Conservation (phyloP, 2,888 invertebrate species). For the Panzeria rudis region DNA sequence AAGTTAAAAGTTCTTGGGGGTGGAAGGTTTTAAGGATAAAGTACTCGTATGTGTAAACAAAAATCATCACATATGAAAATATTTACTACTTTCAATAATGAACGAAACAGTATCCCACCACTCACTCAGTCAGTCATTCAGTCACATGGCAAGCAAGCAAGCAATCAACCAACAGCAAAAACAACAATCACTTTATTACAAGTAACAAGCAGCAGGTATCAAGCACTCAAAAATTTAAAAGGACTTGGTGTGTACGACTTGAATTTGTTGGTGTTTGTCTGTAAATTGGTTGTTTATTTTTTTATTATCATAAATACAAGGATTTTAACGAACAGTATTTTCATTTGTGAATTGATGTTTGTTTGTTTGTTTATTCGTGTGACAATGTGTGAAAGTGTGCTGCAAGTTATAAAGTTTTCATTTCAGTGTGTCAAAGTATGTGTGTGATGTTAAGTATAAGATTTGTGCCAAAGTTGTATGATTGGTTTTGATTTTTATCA, state of each 20-base stretch:
- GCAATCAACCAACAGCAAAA: background rate
- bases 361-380: conserved; percentile 26
- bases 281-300: conserved; percentile 39
- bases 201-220: conserved; percentile 57
- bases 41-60: conserved; percentile 42
- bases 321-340: conserved; percentile 40
- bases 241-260: conserved; percentile 15
- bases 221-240: conserved; percentile 42
- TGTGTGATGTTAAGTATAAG: background rate
- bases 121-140: background rate
- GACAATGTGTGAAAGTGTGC: conserved; percentile 1
- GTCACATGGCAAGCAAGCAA: conserved; percentile 5
- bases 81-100: conserved; percentile 41
- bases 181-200: conserved; percentile 43
- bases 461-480: conserved; percentile 1
- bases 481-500: conserved; percentile 42
- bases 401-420: conserved; percentile 40
- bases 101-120: background rate
- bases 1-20: conserved; percentile 21
- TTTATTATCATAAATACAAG: conserved; percentile 44
- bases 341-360: conserved; percentile 18
- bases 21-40: background rate
- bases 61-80: conserved; percentile 46
- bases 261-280: background rate
- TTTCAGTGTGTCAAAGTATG: conserved; percentile 23